Percentiles rank a stretch among this genome's conserved stretches.
These are phyloP conservation scores for Drosophila eohydei DNA, from an alignment of 2,888 invertebrate species.

Conservation along the genomic window DNA sequence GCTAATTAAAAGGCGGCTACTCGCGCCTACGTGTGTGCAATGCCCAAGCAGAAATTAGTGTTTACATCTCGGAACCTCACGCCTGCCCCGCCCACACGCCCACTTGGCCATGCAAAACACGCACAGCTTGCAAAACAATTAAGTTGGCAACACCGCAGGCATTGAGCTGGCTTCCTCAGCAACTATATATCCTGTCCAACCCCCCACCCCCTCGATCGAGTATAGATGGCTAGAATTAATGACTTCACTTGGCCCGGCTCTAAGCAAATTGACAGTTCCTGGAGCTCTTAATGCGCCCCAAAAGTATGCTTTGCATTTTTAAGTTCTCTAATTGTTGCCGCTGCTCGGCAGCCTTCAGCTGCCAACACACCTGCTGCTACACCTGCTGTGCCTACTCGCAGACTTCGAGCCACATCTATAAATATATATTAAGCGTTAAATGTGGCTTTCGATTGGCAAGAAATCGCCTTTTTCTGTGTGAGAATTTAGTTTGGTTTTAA, in stretches of 20 bases:
- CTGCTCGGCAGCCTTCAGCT: background rate
- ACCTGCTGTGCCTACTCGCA: background rate
- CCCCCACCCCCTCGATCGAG: background rate
- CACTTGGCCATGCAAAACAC: slow-evolving; percentile 67
- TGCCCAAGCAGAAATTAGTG: slow-evolving; percentile 62
- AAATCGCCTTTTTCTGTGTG: background rate
- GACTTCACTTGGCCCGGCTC: slow-evolving; percentile 48
- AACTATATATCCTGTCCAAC: slow-evolving; percentile 29
- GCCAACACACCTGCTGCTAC: background rate
- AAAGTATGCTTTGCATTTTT: slow-evolving; percentile 40
- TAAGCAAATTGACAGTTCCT: slow-evolving; percentile 50
- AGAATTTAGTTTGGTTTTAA: background rate
- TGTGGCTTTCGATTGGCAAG: background rate
- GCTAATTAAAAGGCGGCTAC: slow-evolving; percentile 73
- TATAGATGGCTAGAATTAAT: slow-evolving; percentile 53
- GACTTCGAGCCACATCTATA: background rate
- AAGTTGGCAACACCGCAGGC: slow-evolving; percentile 50
- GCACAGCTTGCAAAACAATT: slow-evolving; percentile 69
- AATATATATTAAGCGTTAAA: slow-evolving; percentile 2
- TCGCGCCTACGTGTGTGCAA: slow-evolving; percentile 63
- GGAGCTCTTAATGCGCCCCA: slow-evolving; percentile 20
- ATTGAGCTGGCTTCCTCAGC: slow-evolving; percentile 1
- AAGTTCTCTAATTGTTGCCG: slow-evolving; percentile 14
- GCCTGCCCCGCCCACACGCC: slow-evolving; percentile 15
- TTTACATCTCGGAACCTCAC: slow-evolving; percentile 13